Evolutionary conservation across 2,888 invertebrate genomes (phyloP).

Genomic region (Rosalia funebris): DNA sequence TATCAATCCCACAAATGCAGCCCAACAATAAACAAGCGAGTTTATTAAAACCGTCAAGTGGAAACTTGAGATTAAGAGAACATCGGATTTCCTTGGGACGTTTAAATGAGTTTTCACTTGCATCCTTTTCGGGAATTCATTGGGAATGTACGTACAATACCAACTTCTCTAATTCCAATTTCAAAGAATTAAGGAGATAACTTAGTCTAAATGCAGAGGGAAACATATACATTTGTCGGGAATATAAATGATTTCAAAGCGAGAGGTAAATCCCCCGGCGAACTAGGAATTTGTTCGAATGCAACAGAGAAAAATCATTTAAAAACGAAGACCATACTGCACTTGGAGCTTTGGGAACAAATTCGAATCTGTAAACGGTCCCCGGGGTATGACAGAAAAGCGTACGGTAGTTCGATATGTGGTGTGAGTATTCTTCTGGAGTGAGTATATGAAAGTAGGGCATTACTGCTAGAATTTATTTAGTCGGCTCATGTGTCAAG

Average conservation of each 20-base stretch:
- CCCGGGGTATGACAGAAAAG: slow-evolving; percentile 2
- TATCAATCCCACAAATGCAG: no score
- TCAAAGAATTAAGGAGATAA: slow-evolving; percentile 5
- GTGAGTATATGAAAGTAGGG: no score
- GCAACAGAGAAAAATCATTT: slow-evolving; percentile 19
- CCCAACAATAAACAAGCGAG: no score
- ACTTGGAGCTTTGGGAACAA: slow-evolving; percentile 13
- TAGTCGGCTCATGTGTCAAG: no score
- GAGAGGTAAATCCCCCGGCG: background rate
- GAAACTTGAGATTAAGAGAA: no score
- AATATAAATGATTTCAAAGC: background rate
- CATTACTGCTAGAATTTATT: no score
- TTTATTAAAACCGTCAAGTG: no score
- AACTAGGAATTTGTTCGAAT: slow-evolving; percentile 7
- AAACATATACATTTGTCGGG: slow-evolving; percentile 5
- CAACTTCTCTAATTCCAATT: slow-evolving; percentile 8
- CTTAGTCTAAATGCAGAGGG: background rate
- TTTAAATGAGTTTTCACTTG: no score
- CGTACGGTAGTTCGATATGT: slow-evolving; percentile 6
- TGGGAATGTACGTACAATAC: no score
- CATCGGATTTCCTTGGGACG: no score
- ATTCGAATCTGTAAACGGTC: slow-evolving; percentile 19
- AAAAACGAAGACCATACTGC: slow-evolving; percentile 7
- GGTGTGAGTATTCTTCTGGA: no score
- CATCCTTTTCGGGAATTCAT: no score